Evolutionary conservation across 2,113 vertebrate genomes (phyloP), one percentile per base, ranked within the genome.

Genomic region (Rhegmatorhina hoffmannsi): DNA sequence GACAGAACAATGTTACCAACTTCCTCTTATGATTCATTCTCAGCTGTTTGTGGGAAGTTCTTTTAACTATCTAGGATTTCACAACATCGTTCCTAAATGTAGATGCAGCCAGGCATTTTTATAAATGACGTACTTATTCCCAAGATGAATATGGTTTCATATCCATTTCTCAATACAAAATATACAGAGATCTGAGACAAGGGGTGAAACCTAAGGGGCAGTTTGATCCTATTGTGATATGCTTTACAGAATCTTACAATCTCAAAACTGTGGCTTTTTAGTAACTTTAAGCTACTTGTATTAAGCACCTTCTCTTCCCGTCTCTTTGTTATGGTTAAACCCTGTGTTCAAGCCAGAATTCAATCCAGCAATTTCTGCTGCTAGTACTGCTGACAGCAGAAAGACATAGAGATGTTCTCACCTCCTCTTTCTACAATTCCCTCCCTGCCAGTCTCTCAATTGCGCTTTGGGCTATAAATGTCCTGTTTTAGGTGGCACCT

Each of bases 1-100:
- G 63, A 52, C 16, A 46, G 40, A 14, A 77, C 19, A 91, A 75
- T 26, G 17, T 72, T 63, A n/a, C 26, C 87, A 44, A 44, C 38
- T 93, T 93, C 66, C 13, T 77, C n/a, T 86, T 58, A 67, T 87
- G 72, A 94, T 66, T 95, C 67, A 83, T 46, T 76, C 36, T 94
- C 78, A 92, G 31, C 40, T 91, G 31, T 87, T 62, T 67, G 24
- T 87, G 26, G 29, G 13, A 89, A 81, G 13, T 62, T 78, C 50
- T 84, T 89, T 89, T 67, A 92, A 53, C 43, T 79, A 76, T 40
- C 69, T 60, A 56, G 77, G 43, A 80, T 94, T 90, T 87, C 49
- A 89, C 20, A 70, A 83, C 80, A 70, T 31, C 83, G 17, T 73
- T 88, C 9, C 24, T 85, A 74, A 91, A 94, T 63, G 46, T 90